Base-by-base conservation (phyloP, 2,797 vertebrate species). In the Halcyon leucocephala region DNA sequence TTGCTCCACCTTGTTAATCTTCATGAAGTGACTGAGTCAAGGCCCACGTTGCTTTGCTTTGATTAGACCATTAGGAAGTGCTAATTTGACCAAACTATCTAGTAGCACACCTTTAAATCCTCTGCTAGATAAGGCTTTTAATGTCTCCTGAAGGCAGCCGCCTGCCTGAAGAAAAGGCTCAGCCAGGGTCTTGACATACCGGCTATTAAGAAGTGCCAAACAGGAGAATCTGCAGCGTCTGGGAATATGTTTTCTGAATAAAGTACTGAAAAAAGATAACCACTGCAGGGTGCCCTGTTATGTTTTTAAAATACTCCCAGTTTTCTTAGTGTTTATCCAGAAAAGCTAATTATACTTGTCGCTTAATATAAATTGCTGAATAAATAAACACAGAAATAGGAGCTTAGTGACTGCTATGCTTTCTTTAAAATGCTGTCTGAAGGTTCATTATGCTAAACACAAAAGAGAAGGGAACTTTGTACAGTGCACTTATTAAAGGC, bases 401-500 rank as follows among this genome's bases (percentile, higher is more conserved):
- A 95, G 78, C 78, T 95, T 57, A 95, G 81, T 74, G 88, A 78
- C 90, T 91, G 74, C 67, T 74, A 77, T 9, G 44, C 74, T 78
- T 89, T 54, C 90, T 92, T 95, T 74, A 91, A 96, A 98, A 98
- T 97, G 97, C 97, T 98, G 97, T 98, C 98, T 98, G 98, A 98
- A 98, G 97, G 93, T 97, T 98, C 96, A 98, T 98, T 99, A 98
- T 98, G 96, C 67, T 91, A 92, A 93, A 90, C 98, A 98, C 97
- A 98, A 98, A 98, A 97, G 81, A 98, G 96, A 98, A 97, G 92
- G 96, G 95, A 96, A 96, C 82, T 96, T 97, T 97, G 95, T 97
- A 98, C 98, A 98, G 98, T 97, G 97, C 94, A 95, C 96, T 98
- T 98, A 98, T 98, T 98, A 98, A 98, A 97, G 98, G 97, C 97